Evolutionary conservation across 2,113 vertebrate species (phyloP), one percentile per base, ranked within the genome.

Genomic region (Uria lomvia): DNA sequence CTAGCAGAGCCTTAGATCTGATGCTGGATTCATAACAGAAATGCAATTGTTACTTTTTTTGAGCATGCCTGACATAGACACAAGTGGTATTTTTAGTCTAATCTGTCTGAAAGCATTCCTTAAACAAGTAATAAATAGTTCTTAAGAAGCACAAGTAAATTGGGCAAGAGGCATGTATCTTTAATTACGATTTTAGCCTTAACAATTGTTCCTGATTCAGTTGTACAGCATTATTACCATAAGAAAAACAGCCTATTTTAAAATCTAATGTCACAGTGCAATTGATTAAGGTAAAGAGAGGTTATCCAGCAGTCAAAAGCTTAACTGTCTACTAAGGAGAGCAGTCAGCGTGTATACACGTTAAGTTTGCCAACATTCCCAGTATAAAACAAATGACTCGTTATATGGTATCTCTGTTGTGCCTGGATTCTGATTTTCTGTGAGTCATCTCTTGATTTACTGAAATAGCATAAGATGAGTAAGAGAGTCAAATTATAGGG

Each of bases 401-500:
- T 91, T 96, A 82, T 42, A 79, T 43, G 47, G 86, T 82, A 87
- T 82, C 72, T 90, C 58, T 95, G 91, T 95, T 97, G 86, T 92
- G 91, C 88, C 92, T 96, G 83, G 84, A 77, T 94, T 89, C 71
- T 89, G 91, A 85, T 72, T 85, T 78, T 91, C 86, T 91, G 0
- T 94, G 88, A 96, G 55, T 97, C 94, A 95, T 93, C 56, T 92
- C 81, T 90, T 77, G 63, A 68, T 88, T 80, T 94, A 92, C 95
- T 87, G 66, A 97, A 95, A 95, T 89, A 96, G 94, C 79, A n/a
- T 76, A 82, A 92, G 63, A 96, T 92, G 96, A 94, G 92, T 95
- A 95, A 94, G 83, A 94, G 84, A 93, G 92, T 89, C 87, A 93
- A 92, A 94, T 96, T 87, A 87, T 23, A 90, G 90, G 75, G 30